phyloP scores from a whole-genome alignment of 2,113 vertebrate genomes.

The Dermatemys mawii region DNA sequence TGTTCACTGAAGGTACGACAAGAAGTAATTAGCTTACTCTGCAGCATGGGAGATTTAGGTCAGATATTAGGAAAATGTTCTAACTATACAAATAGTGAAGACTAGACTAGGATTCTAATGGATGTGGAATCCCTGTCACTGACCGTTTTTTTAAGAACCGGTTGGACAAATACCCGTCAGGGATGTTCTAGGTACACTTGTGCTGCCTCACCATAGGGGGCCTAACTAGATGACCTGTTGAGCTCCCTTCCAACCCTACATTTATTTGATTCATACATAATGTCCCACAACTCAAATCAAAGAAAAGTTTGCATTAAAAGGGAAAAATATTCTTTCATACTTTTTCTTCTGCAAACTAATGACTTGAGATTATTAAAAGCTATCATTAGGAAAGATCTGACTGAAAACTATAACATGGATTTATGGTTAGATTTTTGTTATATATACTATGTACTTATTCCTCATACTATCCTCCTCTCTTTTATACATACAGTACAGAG shows the following conservation, averaged over 20 bases:
- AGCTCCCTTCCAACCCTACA: not conserved
- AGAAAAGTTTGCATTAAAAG: not conserved
- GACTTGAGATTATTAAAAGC: not conserved
- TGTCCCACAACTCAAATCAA: not conserved
- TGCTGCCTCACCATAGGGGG: not conserved
- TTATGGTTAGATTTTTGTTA: not conserved
- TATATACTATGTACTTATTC: not conserved
- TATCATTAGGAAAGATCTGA: not conserved
- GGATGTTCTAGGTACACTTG: not conserved
- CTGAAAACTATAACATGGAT: not conserved
- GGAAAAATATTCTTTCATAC: not conserved
- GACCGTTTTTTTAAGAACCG: not conserved
- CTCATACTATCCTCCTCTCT: not conserved
- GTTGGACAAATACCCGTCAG: not conserved
- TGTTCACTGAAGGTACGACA: not conserved
- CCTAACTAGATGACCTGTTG: not conserved
- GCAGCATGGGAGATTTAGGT: not conserved
- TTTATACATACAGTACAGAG: not conserved
- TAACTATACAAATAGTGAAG: not conserved
- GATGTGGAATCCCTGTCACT: not conserved
- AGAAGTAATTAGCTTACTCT: not conserved
- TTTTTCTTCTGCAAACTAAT: not conserved
- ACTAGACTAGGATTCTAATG: not conserved
- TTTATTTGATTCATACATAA: not conserved
- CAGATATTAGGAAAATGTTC: not conserved